A percentile compares a stretch with the other conserved stretches of the same genome.
Evolutionary conservation across 2,888 invertebrate species (phyloP).

Genomic region (Hypercompe scribonia): DNA sequence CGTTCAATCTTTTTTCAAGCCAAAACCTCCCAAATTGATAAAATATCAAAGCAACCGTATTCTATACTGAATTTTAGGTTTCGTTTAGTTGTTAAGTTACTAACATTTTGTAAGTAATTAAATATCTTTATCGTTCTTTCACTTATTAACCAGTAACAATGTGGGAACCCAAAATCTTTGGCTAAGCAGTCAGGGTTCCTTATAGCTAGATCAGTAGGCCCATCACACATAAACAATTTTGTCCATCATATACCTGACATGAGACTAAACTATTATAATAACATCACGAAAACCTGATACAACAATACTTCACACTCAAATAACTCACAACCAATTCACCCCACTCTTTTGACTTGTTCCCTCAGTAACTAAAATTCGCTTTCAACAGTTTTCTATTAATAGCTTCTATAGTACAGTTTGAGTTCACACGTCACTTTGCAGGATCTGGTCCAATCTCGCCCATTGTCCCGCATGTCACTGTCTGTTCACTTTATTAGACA

Average conservation of each 20-base stretch:
- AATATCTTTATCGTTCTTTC: too few species aligned
- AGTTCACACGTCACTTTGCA: constrained; percentile 52
- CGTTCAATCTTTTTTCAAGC: neutral
- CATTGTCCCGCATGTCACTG: constrained; percentile 46
- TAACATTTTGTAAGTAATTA: neutral
- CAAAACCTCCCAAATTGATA: constrained; percentile 2
- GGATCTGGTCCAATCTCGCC: constrained; percentile 45
- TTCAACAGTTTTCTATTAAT: constrained; percentile 24
- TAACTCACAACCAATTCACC: neutral
- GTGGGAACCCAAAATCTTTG: too few species aligned
- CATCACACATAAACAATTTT: too few species aligned
- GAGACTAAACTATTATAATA: neutral
- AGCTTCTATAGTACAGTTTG: constrained; percentile 9
- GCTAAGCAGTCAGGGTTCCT: too few species aligned
- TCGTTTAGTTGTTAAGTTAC: neutral
- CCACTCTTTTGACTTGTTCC: neutral
- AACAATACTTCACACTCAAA: neutral
- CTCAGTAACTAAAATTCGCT: constrained; percentile 9
- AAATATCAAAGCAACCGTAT: neutral
- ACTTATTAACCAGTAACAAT: too few species aligned
- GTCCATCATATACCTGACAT: too few species aligned
- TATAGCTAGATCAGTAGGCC: too few species aligned
- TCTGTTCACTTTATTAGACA: constrained; percentile 40
- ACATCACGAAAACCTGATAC: neutral
- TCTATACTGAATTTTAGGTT: neutral